These are phyloP conservation scores for Drosophila arizonae DNA, from an alignment of 1,140 invertebrate species.

Conservation along the genomic window DNA sequence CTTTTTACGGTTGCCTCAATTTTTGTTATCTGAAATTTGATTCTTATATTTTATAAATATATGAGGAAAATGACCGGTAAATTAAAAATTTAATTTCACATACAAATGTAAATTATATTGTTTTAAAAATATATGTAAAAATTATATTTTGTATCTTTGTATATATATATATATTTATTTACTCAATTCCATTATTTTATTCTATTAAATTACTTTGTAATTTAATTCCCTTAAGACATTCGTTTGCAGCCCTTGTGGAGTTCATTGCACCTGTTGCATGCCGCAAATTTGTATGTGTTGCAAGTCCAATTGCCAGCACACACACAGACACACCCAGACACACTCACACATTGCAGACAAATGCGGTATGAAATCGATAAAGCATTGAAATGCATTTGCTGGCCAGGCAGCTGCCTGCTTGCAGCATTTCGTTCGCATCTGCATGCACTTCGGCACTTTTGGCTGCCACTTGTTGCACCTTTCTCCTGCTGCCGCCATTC, in stretches of 20 bases:
- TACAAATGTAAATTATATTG: too few species aligned
- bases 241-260: not conserved
- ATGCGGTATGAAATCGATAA: conserved; percentile 79
- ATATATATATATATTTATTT: too few species aligned
- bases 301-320: conserved; percentile 37
- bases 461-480: conserved; percentile 78
- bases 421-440: conserved; percentile 44
- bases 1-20: too few species aligned
- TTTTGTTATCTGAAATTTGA: too few species aligned
- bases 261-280: conserved; percentile 28
- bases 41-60: too few species aligned
- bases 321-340: conserved; percentile 30
- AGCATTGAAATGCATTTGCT: conserved; percentile 63
- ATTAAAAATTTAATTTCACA: too few species aligned
- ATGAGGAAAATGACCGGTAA: too few species aligned
- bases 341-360: conserved; percentile 50
- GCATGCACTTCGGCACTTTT: conserved; percentile 62
- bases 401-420: conserved; percentile 42
- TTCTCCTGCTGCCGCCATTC: conserved; percentile 69
- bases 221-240: not conserved
- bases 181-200: too few species aligned
- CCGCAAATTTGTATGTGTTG: conserved; percentile 10
- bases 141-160: too few species aligned
- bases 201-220: not conserved
- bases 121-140: too few species aligned